Percentiles rank a stretch among this genome's conserved stretches.
These are phyloP conservation scores for Brachyptera risi DNA, from an alignment of 2,888 invertebrate genomes.

Conservation along the genomic window DNA sequence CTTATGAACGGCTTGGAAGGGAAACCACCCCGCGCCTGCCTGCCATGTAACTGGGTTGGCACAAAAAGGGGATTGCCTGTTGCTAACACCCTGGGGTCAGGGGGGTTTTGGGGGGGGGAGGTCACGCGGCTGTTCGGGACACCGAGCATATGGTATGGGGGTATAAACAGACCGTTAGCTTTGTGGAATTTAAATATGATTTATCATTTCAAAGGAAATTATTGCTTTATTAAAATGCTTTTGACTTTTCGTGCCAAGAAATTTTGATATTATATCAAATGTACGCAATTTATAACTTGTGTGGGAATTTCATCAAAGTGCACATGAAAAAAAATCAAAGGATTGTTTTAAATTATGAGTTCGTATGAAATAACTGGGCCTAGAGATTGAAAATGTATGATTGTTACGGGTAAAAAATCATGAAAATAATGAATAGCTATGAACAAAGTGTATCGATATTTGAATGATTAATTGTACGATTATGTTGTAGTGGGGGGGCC, in stretches of 20 bases:
- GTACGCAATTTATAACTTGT: too few species aligned
- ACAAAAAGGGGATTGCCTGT: slow-evolving; percentile 12
- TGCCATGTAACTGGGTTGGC: neutral
- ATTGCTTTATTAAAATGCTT: neutral
- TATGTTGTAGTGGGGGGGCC: neutral
- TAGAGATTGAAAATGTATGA: too few species aligned
- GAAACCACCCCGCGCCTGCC: neutral
- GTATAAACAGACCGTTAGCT: slow-evolving; percentile 8
- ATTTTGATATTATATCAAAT: neutral
- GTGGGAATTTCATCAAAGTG: too few species aligned
- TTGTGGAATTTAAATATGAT: slow-evolving; percentile 14
- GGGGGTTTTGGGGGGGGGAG: neutral
- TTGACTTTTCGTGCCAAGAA: neutral
- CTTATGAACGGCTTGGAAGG: too few species aligned
- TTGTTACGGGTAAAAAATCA: too few species aligned
- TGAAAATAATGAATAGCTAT: too few species aligned
- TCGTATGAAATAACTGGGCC: too few species aligned
- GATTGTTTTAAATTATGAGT: too few species aligned
- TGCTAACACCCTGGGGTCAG: neutral
- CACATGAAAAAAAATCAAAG: too few species aligned
- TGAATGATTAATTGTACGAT: slow-evolving; percentile 8
- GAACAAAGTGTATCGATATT: too few species aligned
- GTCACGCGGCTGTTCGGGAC: neutral
- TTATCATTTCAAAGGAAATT: neutral
- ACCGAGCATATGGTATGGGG: slow-evolving; percentile 6